Evolutionary conservation across 2,888 invertebrate species (phyloP).

Genomic region (Chydorus sphaericus): DNA sequence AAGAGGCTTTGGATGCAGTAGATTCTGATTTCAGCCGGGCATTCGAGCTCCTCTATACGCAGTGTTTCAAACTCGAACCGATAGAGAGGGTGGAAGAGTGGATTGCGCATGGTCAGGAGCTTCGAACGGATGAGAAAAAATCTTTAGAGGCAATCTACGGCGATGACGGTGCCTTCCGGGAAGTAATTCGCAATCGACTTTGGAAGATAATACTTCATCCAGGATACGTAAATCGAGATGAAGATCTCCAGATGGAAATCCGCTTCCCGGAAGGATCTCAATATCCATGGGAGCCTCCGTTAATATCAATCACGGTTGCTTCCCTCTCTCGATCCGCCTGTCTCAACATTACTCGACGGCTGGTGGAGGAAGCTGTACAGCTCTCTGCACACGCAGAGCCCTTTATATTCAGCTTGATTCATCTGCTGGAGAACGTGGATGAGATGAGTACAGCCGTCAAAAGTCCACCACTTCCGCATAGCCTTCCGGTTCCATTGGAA

Average conservation of each 20-base stretch:
- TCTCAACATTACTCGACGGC: constrained; percentile 46
- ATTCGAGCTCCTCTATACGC: constrained; percentile 49
- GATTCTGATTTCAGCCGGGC: constrained; percentile 54
- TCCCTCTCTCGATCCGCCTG: constrained; percentile 45
- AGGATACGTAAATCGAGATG: no score
- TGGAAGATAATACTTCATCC: constrained; percentile 56
- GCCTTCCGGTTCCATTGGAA: background rate
- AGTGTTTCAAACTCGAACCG: constrained; percentile 39
- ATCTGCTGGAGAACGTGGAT: constrained; percentile 24
- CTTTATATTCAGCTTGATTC: constrained; percentile 52
- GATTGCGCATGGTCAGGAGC: constrained; percentile 34
- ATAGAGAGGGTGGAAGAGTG: background rate
- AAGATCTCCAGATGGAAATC: constrained; percentile 48
- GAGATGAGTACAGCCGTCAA: constrained; percentile 1
- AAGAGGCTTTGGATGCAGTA: constrained; percentile 53
- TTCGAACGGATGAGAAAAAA: constrained; percentile 53
- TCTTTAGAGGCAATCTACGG: constrained; percentile 59
- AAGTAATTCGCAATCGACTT: constrained; percentile 48
- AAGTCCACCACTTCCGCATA: background rate
- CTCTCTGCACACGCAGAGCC: constrained; percentile 53
- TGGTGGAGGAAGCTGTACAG: constrained; percentile 49
- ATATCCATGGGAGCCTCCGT: constrained; percentile 59
- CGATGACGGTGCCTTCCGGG: constrained; percentile 47
- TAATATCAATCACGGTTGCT: constrained; percentile 50
- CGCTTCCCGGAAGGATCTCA: constrained; percentile 49